Evolutionary conservation across 2,797 vertebrate genomes (phyloP).

Genomic region (Poecilia gillii): DNA sequence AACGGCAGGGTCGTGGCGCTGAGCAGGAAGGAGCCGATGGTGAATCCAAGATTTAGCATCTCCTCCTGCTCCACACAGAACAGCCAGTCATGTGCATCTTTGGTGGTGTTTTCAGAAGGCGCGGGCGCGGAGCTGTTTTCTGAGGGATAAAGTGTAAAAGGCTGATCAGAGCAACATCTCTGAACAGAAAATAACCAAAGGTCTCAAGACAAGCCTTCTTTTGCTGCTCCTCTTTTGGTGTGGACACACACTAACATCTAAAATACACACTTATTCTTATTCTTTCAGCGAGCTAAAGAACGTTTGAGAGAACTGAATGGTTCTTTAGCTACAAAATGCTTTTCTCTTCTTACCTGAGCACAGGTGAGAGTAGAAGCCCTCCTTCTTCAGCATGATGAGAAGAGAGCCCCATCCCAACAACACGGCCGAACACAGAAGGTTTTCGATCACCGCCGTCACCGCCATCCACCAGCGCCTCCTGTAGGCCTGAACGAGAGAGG

Average conservation of each 20-base stretch:
- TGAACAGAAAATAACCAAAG: background rate
- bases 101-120: constrained; percentile 33
- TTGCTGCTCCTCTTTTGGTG: too few relatives aligned
- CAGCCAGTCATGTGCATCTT: constrained; percentile 39
- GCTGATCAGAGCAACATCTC: background rate
- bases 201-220: background rate
- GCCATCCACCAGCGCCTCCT: constrained; percentile 93
- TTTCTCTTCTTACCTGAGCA: constrained; percentile 79
- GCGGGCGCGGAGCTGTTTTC: constrained; percentile 64
- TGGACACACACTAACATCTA: too few relatives aligned
- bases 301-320: background rate
- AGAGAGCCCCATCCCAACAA: constrained; percentile 92
- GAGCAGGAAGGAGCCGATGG: constrained; percentile 90
- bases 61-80: constrained; percentile 89
- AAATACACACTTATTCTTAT: too few relatives aligned
- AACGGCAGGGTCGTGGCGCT: constrained; percentile 90
- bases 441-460: constrained; percentile 86
- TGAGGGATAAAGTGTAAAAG: constrained; percentile 23
- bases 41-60: constrained; percentile 92
- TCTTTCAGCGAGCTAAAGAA: background rate
- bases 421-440: constrained; percentile 90
- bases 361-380: constrained; percentile 90
- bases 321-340: background rate
- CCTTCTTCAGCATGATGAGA: constrained; percentile 90
- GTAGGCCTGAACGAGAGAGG: constrained; percentile 84